Percentiles rank a stretch among this genome's conserved stretches.
Evolutionary conservation across 2,113 vertebrate genomes (phyloP).

Genomic region (Noctilio leporinus): DNA sequence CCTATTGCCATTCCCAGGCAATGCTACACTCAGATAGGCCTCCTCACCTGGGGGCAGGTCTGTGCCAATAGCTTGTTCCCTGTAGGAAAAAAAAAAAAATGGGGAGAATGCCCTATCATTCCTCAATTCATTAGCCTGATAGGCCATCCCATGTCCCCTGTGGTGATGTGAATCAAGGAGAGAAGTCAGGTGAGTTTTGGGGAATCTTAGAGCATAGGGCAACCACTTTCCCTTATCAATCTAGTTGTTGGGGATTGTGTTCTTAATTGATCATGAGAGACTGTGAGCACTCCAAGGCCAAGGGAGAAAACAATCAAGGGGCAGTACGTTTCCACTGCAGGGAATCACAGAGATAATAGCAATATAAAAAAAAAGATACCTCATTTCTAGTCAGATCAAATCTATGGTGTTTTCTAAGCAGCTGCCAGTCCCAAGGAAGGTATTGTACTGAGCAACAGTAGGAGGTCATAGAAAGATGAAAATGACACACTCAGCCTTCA

Average conservation of each 20-base stretch:
- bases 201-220: not conserved
- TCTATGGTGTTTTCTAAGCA: not conserved
- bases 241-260: not conserved
- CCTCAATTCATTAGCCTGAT: not conserved
- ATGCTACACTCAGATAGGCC: not conserved
- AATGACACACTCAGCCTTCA: accelerated
- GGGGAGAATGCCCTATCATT: not conserved
- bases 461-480: not conserved
- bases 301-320: not conserved
- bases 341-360: not conserved
- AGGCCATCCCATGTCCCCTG: not conserved
- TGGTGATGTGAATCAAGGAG: not conserved
- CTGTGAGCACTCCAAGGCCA: not conserved
- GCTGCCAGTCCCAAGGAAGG: not conserved
- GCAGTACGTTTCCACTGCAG: not conserved
- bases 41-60: accelerated
- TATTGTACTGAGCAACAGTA: not conserved
- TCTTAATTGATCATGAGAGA: not conserved
- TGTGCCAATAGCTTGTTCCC: not conserved
- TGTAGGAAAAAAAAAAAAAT: not conserved
- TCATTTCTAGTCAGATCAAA: not conserved
- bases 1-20: not conserved
- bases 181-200: not conserved
- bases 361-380: not conserved
- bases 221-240: not conserved